These are phyloP conservation scores for Epinotia nisella DNA, from an alignment of 2,888 invertebrate genomes.

Conservation along the genomic window DNA sequence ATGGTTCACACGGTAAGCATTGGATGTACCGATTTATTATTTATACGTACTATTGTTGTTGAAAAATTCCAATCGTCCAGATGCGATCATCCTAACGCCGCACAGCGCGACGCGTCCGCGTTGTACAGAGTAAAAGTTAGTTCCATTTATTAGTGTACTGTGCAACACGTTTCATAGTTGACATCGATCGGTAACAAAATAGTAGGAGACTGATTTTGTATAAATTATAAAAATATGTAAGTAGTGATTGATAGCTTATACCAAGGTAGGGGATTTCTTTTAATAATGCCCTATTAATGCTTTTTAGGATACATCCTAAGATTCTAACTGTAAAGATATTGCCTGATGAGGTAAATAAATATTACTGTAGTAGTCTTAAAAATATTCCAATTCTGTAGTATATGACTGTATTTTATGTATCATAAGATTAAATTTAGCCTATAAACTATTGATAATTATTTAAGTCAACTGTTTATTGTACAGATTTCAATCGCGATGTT, in stretches of 20 bases:
- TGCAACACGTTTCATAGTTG: slow-evolving; percentile 59
- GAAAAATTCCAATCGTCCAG: slow-evolving; percentile 72
- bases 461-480: slow-evolving; percentile 78
- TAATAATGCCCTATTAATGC: slow-evolving; percentile 60
- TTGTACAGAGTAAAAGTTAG: slow-evolving; percentile 55
- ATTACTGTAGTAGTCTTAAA: slow-evolving; percentile 45
- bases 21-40: slow-evolving; percentile 51
- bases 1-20: slow-evolving; percentile 55
- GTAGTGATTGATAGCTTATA: slow-evolving; percentile 75
- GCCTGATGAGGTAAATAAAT: slow-evolving; percentile 58
- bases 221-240: slow-evolving; percentile 66
- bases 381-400: slow-evolving; percentile 76
- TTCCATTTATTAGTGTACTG: slow-evolving; percentile 56
- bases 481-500: slow-evolving; percentile 75
- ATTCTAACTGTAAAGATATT: slow-evolving; percentile 58
- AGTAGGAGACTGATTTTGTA: slow-evolving; percentile 84
- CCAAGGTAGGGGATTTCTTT: slow-evolving; percentile 68
- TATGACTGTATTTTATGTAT: slow-evolving; percentile 79
- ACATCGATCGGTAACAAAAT: slow-evolving; percentile 77
- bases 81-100: slow-evolving; percentile 68
- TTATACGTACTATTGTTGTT: slow-evolving; percentile 56
- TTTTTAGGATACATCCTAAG: slow-evolving; percentile 56
- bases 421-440: slow-evolving; percentile 63
- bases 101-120: slow-evolving; percentile 63
- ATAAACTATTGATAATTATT: slow-evolving; percentile 54